phyloP scores from a whole-genome alignment of 2,797 vertebrate species.

The Phylloscopus collybita region DNA sequence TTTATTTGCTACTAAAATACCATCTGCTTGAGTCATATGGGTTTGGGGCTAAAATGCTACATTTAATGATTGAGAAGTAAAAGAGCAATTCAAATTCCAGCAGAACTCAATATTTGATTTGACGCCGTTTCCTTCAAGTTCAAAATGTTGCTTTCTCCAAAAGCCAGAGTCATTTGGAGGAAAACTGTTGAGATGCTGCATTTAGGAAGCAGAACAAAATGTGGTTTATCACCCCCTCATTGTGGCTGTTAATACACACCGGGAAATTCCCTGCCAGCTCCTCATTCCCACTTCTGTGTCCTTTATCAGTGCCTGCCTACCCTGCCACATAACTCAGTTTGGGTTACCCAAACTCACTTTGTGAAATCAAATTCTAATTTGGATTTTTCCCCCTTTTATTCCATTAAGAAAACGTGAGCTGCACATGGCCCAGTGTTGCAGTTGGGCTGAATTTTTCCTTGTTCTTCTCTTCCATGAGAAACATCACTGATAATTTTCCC shows the following conservation, averaged over 20 bases:
- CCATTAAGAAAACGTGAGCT: background rate
- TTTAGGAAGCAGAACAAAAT: background rate
- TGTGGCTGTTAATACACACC: background rate
- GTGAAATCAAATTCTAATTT: background rate
- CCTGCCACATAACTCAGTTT: background rate
- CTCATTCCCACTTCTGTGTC: background rate
- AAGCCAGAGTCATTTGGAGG: background rate
- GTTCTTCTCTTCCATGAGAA: background rate
- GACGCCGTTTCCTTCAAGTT: background rate
- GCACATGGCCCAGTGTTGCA: background rate
- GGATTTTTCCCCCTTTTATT: background rate
- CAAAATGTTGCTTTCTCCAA: background rate
- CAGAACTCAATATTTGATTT: background rate
- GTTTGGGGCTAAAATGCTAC: background rate
- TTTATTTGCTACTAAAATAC: background rate
- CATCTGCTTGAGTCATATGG: constrained; percentile 19
- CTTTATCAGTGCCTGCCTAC: background rate
- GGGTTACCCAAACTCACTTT: background rate
- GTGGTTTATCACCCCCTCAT: background rate
- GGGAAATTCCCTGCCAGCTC: background rate
- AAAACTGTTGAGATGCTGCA: background rate
- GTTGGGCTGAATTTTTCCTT: background rate
- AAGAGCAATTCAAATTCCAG: constrained; percentile 32
- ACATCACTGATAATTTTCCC: background rate
- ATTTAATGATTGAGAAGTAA: constrained; percentile 1